Base-by-base conservation (phyloP, 1,140 invertebrate species). In the Temnothorax longispinosus region DNA sequence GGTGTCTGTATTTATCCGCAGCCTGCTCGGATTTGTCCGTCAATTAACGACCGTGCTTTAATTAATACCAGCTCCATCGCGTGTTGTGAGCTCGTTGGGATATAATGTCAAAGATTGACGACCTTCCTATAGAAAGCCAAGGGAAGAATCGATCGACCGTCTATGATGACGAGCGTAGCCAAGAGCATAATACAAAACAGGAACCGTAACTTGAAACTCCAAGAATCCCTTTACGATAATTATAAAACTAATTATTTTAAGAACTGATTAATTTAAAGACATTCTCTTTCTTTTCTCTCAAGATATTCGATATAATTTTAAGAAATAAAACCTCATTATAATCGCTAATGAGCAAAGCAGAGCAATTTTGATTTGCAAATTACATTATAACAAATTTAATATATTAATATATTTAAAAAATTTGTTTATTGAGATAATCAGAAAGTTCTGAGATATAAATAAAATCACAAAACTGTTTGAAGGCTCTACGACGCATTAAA, bases 1-100 rank as follows among this genome's bases (percentile, higher is more conserved):
- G 80, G 87, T 35, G 89, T 90, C 88, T 90, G 78, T 90, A 90
- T 90, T 90, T 90, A 90, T 90, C 86, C 74, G 64, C 41, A 47
- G 74, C 86, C 69, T 62, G 56, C 8, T 77, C 65, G 69, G 88
- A 90, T 88, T 90, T 90, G 86, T 88, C 47, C 86, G 75, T 90
- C 89, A 86, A 90, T 90, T 90, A 90, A 90, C 89, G 89, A 52
- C 62, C 85, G 78, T 69, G 88, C 89, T 81, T 88, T 90, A 90
- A 90, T 90, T 90, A 88, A 88, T 89, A 69, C 88, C 76, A 76
- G 50, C 80, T 65, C 54, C 78, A 52, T 81, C 47, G 38, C 21
- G 62, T 60, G 32, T 56, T 52, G 35, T 60, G 67, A 18, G 41
- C 56, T 65, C 35, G 75, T 76, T 58, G 78, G 44, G 80, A 90